A percentile compares a stretch with the other conserved stretches of the same genome.
Evolutionary conservation across 2,797 vertebrate species (phyloP).

Genomic region (Lepilemur septentrionalis): DNA sequence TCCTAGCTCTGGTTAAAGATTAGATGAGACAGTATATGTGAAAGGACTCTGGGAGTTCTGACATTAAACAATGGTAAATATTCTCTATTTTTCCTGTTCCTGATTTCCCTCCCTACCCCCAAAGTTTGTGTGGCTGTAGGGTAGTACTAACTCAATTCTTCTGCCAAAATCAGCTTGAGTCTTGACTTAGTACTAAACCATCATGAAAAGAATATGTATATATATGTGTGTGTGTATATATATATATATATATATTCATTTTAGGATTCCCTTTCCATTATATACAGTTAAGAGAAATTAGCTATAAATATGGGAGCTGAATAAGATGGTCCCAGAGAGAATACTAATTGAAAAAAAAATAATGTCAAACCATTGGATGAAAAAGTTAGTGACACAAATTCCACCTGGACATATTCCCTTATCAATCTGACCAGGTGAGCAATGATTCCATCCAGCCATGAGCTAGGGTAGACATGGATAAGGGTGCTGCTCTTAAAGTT

Average conservation of each 20-base stretch:
- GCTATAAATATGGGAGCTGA: background rate
- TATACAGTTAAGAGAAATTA: background rate
- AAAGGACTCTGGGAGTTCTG: background rate
- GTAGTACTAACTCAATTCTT: background rate
- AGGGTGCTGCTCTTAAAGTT: background rate
- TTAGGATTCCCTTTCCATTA: background rate
- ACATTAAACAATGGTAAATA: background rate
- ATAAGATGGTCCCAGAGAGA: background rate
- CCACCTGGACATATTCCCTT: background rate
- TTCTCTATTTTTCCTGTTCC: background rate
- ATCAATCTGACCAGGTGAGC: background rate
- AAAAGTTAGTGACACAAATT: background rate
- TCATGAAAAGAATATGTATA: background rate
- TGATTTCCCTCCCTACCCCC: background rate
- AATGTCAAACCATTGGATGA: background rate
- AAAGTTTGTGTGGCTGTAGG: background rate
- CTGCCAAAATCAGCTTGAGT: background rate
- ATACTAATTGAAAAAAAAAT: background rate
- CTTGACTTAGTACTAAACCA: background rate
- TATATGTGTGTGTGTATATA: no score
- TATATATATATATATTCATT: no score
- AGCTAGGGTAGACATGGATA: background rate
- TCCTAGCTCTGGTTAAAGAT: background rate
- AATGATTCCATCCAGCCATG: background rate
- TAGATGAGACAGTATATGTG: background rate